Evolutionary conservation across 2,797 vertebrate species (phyloP).

Genomic region (Cuculus canorus): DNA sequence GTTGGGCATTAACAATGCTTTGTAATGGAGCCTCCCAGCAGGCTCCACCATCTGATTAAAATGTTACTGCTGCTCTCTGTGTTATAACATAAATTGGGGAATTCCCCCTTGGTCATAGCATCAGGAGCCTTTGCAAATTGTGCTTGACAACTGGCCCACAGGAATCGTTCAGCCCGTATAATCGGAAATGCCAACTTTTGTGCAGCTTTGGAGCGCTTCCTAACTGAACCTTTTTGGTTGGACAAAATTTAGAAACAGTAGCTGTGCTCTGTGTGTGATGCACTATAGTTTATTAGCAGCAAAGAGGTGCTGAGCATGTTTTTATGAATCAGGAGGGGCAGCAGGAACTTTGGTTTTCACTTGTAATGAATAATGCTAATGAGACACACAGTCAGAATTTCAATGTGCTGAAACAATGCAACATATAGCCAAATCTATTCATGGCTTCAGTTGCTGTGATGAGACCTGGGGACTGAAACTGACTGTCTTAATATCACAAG

Average conservation of each 20-base stretch:
- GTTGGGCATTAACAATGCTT: neutral
- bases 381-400: conserved; percentile 4
- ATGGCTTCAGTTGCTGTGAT: neutral
- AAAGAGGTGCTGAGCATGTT: neutral
- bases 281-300: neutral
- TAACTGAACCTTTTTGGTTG: neutral
- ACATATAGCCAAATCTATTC: neutral
- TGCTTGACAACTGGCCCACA: neutral
- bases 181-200: conserved; percentile 1
- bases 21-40: conserved; percentile 18
- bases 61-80: conserved; percentile 34
- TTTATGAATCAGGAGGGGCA: neutral
- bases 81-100: conserved; percentile 4
- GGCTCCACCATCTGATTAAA: neutral
- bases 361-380: neutral
- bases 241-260: neutral
- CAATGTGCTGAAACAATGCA: neutral
- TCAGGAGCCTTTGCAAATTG: conserved; percentile 21
- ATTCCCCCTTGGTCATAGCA: neutral
- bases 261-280: neutral
- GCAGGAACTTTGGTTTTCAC: neutral
- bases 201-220: neutral
- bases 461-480: neutral
- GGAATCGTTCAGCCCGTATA: neutral
- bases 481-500: neutral